These are phyloP conservation scores for Mormyrus proboscirostris DNA, from an alignment of 2,797 vertebrate genomes.

Conservation along the genomic window DNA sequence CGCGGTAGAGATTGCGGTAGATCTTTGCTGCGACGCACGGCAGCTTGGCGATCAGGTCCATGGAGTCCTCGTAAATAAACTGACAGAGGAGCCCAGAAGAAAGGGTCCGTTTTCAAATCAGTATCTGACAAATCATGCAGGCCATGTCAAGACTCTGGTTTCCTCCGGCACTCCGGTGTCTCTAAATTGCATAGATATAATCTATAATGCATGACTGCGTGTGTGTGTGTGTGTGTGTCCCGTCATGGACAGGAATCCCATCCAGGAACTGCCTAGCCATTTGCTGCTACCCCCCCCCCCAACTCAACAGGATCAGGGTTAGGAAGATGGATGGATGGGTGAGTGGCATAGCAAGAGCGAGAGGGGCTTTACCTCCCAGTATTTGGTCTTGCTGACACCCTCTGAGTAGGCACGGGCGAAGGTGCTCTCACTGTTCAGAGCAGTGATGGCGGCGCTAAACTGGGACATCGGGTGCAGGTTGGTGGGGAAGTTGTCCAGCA, in stretches of 20 bases:
- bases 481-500: conserved; percentile 95
- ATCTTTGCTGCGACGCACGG: conserved; percentile 95
- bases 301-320: not conserved
- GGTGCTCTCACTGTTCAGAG: conserved; percentile 92
- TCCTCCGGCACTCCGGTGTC: not conserved
- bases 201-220: not conserved
- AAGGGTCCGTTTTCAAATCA: not conserved
- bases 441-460: conserved; percentile 87
- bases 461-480: conserved; percentile 97
- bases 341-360: not conserved
- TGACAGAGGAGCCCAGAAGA: conserved; percentile 34
- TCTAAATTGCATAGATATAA: not conserved
- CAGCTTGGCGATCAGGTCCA: conserved; percentile 95
- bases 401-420: conserved; percentile 88
- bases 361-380: conserved; percentile 82
- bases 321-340: not conserved
- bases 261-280: not conserved
- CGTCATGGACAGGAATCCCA: not conserved
- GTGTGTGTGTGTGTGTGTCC: not conserved
- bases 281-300: not conserved
- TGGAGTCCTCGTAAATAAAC: conserved; percentile 91
- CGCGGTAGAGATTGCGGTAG: conserved; percentile 91
- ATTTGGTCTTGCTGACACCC: conserved; percentile 83
- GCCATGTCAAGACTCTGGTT: not conserved
- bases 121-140: not conserved